phyloP scores from a whole-genome alignment of 2,797 vertebrate genomes.

The Caiman crocodilus region DNA sequence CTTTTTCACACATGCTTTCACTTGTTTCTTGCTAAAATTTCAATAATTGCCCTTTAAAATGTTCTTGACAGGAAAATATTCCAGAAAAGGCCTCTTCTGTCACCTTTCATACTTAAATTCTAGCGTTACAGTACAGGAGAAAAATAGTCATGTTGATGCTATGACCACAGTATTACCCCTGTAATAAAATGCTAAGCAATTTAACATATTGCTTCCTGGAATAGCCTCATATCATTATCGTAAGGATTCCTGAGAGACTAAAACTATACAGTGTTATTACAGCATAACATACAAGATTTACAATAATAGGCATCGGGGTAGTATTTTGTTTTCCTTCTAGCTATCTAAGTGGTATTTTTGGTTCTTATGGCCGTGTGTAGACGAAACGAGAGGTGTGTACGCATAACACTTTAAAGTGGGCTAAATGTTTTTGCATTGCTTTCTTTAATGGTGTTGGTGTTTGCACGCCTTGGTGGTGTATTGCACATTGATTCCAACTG shows the following conservation, averaged over 20 bases:
- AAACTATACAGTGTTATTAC: accelerated
- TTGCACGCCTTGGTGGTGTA: no score
- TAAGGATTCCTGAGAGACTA: not conserved
- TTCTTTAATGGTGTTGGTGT: no score
- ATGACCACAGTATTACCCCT: not conserved
- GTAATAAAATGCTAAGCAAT: not conserved
- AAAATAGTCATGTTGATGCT: not conserved
- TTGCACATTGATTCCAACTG: no score
- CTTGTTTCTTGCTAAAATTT: not conserved
- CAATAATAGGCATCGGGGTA: no score
- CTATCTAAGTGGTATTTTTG: no score
- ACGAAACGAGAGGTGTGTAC: no score
- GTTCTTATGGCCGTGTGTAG: no score
- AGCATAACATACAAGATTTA: accelerated
- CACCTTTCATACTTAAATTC: not conserved
- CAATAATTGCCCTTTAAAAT: not conserved
- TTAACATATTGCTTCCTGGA: accelerated
- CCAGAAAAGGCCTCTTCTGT: not conserved
- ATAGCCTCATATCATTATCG: not conserved
- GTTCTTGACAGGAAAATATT: not conserved
- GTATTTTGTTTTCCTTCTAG: no score
- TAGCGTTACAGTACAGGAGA: not conserved
- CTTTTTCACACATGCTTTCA: not conserved
- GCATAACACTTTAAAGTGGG: no score
- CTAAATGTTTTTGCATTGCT: no score